These are phyloP conservation scores for Montipora cactus DNA, from an alignment of 64 coral and sea anemone species.

Conservation along the genomic window DNA sequence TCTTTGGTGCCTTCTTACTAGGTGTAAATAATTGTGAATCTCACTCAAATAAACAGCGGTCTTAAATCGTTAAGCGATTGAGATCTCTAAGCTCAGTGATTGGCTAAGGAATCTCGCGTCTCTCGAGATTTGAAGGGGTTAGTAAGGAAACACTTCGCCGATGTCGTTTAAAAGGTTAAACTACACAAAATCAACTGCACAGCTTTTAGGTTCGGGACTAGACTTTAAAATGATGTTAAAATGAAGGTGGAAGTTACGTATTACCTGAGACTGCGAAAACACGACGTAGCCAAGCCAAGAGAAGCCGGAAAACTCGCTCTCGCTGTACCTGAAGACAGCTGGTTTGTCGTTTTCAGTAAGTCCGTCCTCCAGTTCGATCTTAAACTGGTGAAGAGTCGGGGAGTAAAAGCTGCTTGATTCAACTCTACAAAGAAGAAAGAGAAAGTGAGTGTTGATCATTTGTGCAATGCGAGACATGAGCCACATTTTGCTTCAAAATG, in stretches of 20 bases:
- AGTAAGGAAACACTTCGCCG: no score
- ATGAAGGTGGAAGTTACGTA: neutral
- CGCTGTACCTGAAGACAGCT: conserved; percentile 54
- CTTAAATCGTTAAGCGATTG: no score
- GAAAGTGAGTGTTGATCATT: neutral
- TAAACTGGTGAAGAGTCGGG: conserved; percentile 81
- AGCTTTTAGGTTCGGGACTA: no score
- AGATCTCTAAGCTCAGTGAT: no score
- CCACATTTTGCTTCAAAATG: neutral
- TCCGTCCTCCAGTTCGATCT: conserved; percentile 83
- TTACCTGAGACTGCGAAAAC: conserved; percentile 74
- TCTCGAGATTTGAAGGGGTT: no score
- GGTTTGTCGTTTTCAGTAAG: conserved; percentile 16
- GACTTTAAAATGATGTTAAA: no score
- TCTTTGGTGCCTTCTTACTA: no score
- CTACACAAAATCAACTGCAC: no score
- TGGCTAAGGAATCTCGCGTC: no score
- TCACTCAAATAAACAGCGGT: no score
- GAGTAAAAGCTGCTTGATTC: conserved; percentile 71
- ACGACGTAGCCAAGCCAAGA: conserved; percentile 88
- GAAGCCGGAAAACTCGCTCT: conserved; percentile 75
- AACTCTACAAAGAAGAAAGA: conserved; percentile 39
- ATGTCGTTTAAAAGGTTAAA: no score
- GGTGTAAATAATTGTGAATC: no score
- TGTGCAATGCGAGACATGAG: neutral